phyloP scores from a whole-genome alignment of 2,888 invertebrate genomes.

The Drosophila rubida region DNA sequence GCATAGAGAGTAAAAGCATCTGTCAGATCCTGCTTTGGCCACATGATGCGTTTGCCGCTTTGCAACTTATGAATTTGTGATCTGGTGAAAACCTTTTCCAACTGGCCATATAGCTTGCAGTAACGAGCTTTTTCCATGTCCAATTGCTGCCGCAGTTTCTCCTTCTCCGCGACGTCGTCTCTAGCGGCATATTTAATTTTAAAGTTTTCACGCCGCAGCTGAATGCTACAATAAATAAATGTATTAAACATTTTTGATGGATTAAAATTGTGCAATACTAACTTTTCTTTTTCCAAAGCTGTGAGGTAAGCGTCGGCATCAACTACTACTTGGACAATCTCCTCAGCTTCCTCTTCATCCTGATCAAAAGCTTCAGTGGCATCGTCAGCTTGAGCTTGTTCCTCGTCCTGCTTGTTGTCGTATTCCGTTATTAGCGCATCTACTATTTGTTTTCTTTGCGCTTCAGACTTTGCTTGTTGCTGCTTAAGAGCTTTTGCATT shows the following conservation, averaged over 20 bases:
- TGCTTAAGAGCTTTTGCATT: neutral
- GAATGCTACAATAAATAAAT: constrained; percentile 16
- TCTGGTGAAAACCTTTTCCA: constrained; percentile 11
- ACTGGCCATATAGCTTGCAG: neutral
- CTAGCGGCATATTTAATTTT: constrained; percentile 10
- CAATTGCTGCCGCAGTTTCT: constrained; percentile 21
- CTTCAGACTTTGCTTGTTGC: neutral
- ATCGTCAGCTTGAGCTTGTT: neutral
- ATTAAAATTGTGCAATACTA: neutral
- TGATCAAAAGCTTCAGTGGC: neutral
- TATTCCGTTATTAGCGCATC: constrained; percentile 15
- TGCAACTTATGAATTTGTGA: constrained; percentile 33
- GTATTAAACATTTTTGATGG: neutral
- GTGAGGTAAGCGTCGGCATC: constrained; percentile 35
- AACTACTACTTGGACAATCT: constrained; percentile 27
- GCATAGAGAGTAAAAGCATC: constrained; percentile 17
- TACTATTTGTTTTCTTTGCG: constrained; percentile 21
- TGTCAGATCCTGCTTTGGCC: constrained; percentile 20
- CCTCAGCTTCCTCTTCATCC: constrained; percentile 1
- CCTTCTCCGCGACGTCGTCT: neutral
- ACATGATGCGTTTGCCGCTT: constrained; percentile 21
- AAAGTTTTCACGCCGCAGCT: constrained; percentile 26
- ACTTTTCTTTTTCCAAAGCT: constrained; percentile 34
- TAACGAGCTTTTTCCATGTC: constrained; percentile 1
- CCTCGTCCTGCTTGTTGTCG: neutral